Evolutionary conservation across 2,888 invertebrate genomes (phyloP).

Genomic region (Resseliella maxima): DNA sequence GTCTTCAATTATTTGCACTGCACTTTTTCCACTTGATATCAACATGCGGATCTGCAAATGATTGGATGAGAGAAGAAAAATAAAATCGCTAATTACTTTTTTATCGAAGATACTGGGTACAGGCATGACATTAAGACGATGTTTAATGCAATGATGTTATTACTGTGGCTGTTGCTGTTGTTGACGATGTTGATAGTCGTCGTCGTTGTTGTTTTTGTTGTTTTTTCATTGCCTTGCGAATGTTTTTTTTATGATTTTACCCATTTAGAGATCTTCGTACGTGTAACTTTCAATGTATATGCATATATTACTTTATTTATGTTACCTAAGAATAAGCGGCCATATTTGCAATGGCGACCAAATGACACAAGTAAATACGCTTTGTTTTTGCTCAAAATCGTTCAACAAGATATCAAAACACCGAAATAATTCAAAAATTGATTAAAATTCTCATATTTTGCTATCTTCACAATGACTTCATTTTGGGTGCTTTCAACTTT

Average conservation of each 20-base stretch:
- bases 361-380: constrained; percentile 37
- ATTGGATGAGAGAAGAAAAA: background rate
- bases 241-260: background rate
- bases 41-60: constrained; percentile 11
- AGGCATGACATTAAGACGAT: background rate
- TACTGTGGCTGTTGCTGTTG: background rate
- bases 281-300: background rate
- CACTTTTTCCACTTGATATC: constrained; percentile 27
- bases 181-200: background rate
- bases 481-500: no score
- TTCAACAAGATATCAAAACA: no score
- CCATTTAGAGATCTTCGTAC: constrained; percentile 3
- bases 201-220: background rate
- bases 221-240: background rate
- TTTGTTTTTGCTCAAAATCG: background rate
- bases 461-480: no score
- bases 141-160: background rate
- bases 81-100: background rate
- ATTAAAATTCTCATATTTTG: no score
- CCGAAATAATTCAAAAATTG: no score
- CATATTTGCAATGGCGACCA: constrained; percentile 55
- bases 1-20: background rate
- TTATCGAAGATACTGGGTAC: constrained; percentile 17
- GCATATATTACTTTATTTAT: background rate
- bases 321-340: constrained; percentile 49